Base-by-base conservation (phyloP, 2,888 invertebrate genomes). In the Eulithis prunata region DNA sequence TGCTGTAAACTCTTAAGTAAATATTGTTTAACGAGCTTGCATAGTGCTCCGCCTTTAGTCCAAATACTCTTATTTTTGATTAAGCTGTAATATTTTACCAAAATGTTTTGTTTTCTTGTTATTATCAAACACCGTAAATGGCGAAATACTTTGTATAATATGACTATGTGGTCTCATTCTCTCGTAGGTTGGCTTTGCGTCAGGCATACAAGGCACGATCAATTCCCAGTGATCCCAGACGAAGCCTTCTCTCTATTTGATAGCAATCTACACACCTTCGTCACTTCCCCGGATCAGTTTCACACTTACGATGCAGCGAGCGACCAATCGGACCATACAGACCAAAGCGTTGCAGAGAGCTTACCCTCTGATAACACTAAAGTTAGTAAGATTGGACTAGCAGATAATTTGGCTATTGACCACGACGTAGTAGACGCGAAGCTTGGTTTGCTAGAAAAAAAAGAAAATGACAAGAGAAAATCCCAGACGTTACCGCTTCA, bases 181-280 rank as follows among this genome's bases (percentile, higher is more conserved):
- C 38, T 21, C 5, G 2, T 71, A 94, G 96, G 96, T 76, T 97
- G 96, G 96, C 86, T 96, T 64, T 95, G 96, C 77, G 96, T 97
- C 5, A 93, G 96, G 62, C 97, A 97, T 76, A 95, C 96, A 70
- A 94, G 97, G 55, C 95, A 96, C 82, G 96, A 97, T 70, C 94
- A 94, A 76, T 97, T 96, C 94, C 97, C 97, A 0, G 94, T 97
- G 47, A 94, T 96, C 73, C 95, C 95, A 68, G 95, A 96, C 62
- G 95, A 95, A 80, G 92, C 94, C 65, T 94, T 94, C 89, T 85
- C 93, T 28, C 82, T 90, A 1, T 90, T 91, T 14, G 92, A 94
- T 13, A 78, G 87, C 75, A 81, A 87, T 79, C 66, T 87, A 46
- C 79, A 82, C 53, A 81, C 81, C 57, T 85, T 77, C 69, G 83